These are phyloP conservation scores for Clepsis dumicolana DNA, from an alignment of 2,888 invertebrate species.

Conservation along the genomic window DNA sequence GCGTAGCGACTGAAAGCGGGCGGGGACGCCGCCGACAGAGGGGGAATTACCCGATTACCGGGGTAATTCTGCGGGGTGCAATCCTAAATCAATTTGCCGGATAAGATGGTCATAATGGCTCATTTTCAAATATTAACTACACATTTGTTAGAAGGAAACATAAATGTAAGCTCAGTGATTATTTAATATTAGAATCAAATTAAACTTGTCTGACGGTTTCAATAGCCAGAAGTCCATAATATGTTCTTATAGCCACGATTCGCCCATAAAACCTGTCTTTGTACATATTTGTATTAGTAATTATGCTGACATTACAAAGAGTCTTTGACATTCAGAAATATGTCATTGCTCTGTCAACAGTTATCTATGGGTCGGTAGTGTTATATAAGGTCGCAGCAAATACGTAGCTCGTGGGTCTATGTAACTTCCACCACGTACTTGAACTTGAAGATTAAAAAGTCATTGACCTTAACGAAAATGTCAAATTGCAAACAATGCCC, in stretches of 20 bases:
- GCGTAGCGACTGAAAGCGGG: conserved; percentile 62
- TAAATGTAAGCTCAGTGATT: not conserved
- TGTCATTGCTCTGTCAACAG: not conserved
- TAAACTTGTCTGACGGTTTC: not conserved
- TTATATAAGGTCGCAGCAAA: not conserved
- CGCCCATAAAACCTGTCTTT: not conserved
- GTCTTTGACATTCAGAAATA: not conserved
- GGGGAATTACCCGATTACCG: conserved; percentile 63
- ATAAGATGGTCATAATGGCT: not conserved
- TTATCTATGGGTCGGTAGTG: not conserved
- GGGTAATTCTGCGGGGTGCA: conserved; percentile 52
- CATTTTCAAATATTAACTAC: not conserved
- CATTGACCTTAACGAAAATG: conserved; percentile 30
- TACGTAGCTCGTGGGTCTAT: not conserved
- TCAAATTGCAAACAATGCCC: conserved; percentile 18
- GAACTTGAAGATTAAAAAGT: not conserved
- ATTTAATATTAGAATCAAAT: not conserved
- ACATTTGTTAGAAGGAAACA: not conserved
- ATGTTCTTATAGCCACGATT: not conserved
- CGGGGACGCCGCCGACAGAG: conserved; percentile 59
- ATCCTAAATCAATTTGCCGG: conserved; percentile 14
- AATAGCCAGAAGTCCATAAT: not conserved
- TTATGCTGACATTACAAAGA: not conserved
- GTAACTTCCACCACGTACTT: not conserved
- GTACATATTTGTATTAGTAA: not conserved